Evolutionary conservation across 1,140 invertebrate genomes (phyloP), one percentile per base, ranked within the genome.

Genomic region (Philotrypesis tridentata): DNA sequence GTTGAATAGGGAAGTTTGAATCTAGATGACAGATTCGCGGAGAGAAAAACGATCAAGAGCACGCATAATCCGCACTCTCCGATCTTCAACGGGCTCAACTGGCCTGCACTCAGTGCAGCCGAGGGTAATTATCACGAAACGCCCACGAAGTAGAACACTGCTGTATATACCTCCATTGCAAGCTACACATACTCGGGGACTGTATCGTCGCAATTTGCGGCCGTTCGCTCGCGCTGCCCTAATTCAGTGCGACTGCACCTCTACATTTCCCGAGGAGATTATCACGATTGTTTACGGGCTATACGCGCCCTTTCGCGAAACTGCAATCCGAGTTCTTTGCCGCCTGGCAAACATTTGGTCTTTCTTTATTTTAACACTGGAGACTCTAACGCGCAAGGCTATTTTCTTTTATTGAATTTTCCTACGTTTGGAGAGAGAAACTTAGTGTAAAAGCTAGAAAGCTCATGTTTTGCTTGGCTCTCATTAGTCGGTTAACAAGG

Each of bases 121-220:
- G 25, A 29, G 27, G 23, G 23, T 25, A 65, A 65, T 65, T 65
- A 65, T 65, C 61, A 29, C 11, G 61, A 9, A 65, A 65, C 27
- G 17, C 25, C 61, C 25, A 65, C 27, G 61, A 65, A 27, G 0
- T 55, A 55, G 17, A 21, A 17, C 1, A 55, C 21, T 17, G 4
- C 27, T 65, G 27, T n/a, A 55, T 65, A 29, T 14, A 29, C 27
- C 9, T 27, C 0, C 27, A 29, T 9, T 25, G 25, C 33, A 37
- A 37, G 33, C 63, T 29, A 9, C 63, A 8, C 63, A 29, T 9
- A 29, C 63, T 65, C 63, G 7, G 9, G 27, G 63, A 65, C 9
- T 70, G 14, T 33, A n/a, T 70, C 31, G 27, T 70, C 31, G 67
- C 67, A 70, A 70, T 70, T 70, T 70, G 67, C 29, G 31, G 29